A percentile compares a stretch with the other conserved stretches of the same genome.
These are phyloP conservation scores for Lysandra coridon DNA, from an alignment of 2,888 invertebrate species.

Conservation along the genomic window DNA sequence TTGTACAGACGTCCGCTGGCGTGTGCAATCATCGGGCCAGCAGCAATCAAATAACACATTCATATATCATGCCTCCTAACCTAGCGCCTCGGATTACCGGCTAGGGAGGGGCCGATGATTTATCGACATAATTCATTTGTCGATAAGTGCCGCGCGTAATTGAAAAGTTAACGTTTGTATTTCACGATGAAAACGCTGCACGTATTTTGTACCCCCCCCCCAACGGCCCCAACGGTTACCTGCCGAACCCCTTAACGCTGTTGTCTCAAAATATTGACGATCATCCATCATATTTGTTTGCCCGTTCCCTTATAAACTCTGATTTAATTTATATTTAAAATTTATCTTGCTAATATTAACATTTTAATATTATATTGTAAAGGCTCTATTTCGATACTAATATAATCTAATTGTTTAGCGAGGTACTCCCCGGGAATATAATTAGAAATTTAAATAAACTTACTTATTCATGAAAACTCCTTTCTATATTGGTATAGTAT, in stretches of 20 bases:
- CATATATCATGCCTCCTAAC: slow-evolving; percentile 60
- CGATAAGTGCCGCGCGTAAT: slow-evolving; percentile 12
- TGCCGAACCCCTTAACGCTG: slow-evolving; percentile 11
- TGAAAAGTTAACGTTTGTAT: slow-evolving; percentile 27
- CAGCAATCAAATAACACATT: slow-evolving; percentile 62
- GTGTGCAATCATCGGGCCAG: slow-evolving; percentile 46
- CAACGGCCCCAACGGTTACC: neutral
- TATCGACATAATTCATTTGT: slow-evolving; percentile 29
- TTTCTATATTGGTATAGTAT: neutral
- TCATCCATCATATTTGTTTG: slow-evolving; percentile 18
- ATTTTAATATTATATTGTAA: neutral
- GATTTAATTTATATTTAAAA: slow-evolving; percentile 5
- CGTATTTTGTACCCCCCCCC: neutral
- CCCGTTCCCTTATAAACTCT: neutral
- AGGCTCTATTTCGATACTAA: neutral
- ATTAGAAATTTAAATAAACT: slow-evolving; percentile 17
- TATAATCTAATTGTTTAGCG: neutral
- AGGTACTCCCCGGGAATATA: slow-evolving; percentile 1
- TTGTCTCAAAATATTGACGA: slow-evolving; percentile 21
- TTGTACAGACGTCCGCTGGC: slow-evolving; percentile 36
- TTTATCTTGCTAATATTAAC: neutral
- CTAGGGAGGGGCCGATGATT: neutral
- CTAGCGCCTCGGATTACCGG: slow-evolving; percentile 64
- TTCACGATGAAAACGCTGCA: neutral
- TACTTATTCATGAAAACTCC: slow-evolving; percentile 8